Percentiles rank a stretch among this genome's conserved stretches.
Evolutionary conservation across 2,113 vertebrate species (phyloP).

Genomic region (Casuarius casuarius): DNA sequence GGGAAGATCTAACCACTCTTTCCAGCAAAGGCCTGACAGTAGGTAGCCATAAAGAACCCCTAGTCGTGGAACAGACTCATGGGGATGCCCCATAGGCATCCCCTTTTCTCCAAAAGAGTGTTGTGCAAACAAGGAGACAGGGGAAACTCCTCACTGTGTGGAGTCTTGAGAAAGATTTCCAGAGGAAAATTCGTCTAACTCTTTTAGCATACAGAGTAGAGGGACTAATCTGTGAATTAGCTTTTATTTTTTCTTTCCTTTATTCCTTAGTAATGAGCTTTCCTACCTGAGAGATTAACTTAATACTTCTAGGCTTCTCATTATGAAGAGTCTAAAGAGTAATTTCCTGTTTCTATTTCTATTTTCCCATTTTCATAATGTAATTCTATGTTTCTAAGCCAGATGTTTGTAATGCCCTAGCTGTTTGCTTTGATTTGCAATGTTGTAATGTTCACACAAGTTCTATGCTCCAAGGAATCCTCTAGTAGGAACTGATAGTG

Average conservation of each 20-base stretch:
- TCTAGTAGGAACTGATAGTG: background rate
- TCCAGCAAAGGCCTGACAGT: no score
- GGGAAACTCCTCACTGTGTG: no score
- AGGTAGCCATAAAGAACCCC: no score
- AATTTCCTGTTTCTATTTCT: background rate
- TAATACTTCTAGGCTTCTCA: background rate
- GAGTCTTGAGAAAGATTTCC: background rate
- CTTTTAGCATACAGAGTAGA: background rate
- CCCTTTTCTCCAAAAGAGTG: no score
- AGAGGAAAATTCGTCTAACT: background rate
- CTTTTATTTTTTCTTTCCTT: no score
- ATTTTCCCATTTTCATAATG: background rate
- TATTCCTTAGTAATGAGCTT: background rate
- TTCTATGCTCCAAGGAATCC: background rate
- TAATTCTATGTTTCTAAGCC: background rate
- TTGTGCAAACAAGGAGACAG: no score
- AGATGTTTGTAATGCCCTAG: background rate
- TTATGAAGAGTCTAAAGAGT: background rate
- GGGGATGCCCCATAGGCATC: no score
- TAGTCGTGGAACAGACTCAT: no score
- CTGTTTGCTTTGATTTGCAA: background rate
- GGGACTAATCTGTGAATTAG: background rate
- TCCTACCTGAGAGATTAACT: background rate
- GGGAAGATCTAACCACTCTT: no score
- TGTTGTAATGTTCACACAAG: background rate